These are phyloP conservation scores for Thalassoma bifasciatum DNA, from an alignment of 2,113 vertebrate species.

Conservation along the genomic window DNA sequence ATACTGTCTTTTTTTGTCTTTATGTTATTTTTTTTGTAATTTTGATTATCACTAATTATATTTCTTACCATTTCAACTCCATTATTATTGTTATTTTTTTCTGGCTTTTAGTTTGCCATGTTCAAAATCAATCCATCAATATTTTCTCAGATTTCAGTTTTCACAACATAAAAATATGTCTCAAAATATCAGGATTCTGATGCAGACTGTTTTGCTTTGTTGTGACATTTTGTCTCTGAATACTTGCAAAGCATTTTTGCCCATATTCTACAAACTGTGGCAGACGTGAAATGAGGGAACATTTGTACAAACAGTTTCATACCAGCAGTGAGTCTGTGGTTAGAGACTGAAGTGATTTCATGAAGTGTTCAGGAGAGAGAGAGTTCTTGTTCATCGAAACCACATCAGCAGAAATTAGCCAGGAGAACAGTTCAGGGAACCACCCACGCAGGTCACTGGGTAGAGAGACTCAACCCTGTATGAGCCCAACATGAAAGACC, in stretches of 20 bases:
- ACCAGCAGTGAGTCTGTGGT: neutral
- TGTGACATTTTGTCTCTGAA: neutral
- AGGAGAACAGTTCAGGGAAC: neutral
- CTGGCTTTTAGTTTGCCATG: too few relatives aligned
- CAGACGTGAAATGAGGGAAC: neutral
- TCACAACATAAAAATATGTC: too few relatives aligned
- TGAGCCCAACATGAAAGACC: neutral
- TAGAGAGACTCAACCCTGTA: neutral
- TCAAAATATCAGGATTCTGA: too few relatives aligned
- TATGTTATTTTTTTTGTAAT: too few relatives aligned
- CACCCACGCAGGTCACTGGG: neutral
- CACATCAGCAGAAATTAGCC: neutral
- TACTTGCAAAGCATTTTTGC: neutral
- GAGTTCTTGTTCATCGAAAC: neutral
- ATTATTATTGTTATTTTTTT: too few relatives aligned
- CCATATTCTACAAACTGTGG: conserved; percentile 23
- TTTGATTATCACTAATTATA: too few relatives aligned
- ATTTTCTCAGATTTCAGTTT: too few relatives aligned
- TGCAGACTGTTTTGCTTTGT: neutral
- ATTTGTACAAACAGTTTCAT: neutral
- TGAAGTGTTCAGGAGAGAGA: neutral
- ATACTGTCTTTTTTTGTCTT: too few relatives aligned
- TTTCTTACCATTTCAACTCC: too few relatives aligned
- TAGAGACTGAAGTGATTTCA: neutral
- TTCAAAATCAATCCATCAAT: too few relatives aligned